Conservation (phyloP, 2,888 invertebrate species). For the Athripsodes cinereus region DNA sequence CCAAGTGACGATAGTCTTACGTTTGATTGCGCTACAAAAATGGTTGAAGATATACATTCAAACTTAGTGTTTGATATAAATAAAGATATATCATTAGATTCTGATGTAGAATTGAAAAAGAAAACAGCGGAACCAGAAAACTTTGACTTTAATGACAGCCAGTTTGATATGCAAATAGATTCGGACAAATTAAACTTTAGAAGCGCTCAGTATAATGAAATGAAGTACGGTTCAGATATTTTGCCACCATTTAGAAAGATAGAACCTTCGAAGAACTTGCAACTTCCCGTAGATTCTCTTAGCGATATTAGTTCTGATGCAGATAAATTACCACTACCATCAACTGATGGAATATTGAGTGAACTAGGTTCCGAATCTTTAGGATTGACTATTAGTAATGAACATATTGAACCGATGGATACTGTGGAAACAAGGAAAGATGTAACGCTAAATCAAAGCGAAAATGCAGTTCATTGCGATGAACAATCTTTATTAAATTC, state of each 20-base stretch:
- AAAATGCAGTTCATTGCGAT: slow-evolving; percentile 17
- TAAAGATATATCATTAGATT: slow-evolving; percentile 13
- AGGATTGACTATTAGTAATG: slow-evolving; percentile 17
- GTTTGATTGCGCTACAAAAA: slow-evolving; percentile 19
- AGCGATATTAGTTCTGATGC: slow-evolving; percentile 21
- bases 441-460: slow-evolving; percentile 13
- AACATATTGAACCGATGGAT: slow-evolving; percentile 10
- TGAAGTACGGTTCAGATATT: slow-evolving; percentile 22
- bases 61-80: slow-evolving; percentile 23
- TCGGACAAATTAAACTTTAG: slow-evolving; percentile 24
- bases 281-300: slow-evolving; percentile 18
- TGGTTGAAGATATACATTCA: slow-evolving; percentile 17
- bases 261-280: slow-evolving; percentile 22
- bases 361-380: slow-evolving; percentile 20
- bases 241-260: slow-evolving; percentile 26
- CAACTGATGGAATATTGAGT: slow-evolving; percentile 16
- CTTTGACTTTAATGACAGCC: slow-evolving; percentile 20
- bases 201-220: slow-evolving; percentile 20
- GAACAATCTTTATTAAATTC: slow-evolving; percentile 12
- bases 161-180: slow-evolving; percentile 25
- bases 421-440: slow-evolving; percentile 15
- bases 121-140: slow-evolving; percentile 14
- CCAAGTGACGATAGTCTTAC: slow-evolving; percentile 16
- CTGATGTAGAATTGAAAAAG: slow-evolving; percentile 15
- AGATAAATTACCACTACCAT: slow-evolving; percentile 22